Percentiles rank a stretch among this genome's conserved stretches.
Conservation (phyloP, 2,888 invertebrate genomes). For the Sclerodermus sp. region DNA sequence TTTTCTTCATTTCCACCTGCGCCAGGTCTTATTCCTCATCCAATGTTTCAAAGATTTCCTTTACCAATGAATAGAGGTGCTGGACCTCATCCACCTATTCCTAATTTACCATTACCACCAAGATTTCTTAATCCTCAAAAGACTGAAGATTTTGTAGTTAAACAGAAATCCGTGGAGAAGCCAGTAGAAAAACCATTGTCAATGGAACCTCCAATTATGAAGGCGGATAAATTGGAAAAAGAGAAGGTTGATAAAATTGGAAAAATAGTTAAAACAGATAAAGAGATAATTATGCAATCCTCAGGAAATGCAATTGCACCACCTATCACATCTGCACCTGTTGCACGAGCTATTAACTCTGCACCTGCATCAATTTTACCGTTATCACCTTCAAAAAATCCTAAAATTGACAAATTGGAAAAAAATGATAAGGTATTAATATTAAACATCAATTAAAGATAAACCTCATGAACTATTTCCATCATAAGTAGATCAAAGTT, state of each 20-base stretch:
- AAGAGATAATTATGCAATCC: slow-evolving; percentile 28
- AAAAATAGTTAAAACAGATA: slow-evolving; percentile 39
- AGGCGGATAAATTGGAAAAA: slow-evolving; percentile 52
- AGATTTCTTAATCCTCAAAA: slow-evolving; percentile 63
- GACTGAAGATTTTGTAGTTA: slow-evolving; percentile 58
- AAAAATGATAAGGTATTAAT: slow-evolving; percentile 38
- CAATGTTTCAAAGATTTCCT: slow-evolving; percentile 59
- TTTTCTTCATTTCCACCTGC: slow-evolving; percentile 55
- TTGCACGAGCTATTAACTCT: slow-evolving; percentile 28
- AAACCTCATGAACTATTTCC: background rate
- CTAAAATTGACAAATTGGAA: slow-evolving; percentile 41
- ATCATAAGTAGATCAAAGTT: too few species aligned
- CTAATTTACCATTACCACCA: slow-evolving; percentile 62
- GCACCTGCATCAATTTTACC: slow-evolving; percentile 22
- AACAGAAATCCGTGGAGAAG: slow-evolving; percentile 61
- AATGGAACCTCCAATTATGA: slow-evolving; percentile 44
- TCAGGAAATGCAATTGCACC: slow-evolving; percentile 22
- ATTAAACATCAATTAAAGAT: background rate
- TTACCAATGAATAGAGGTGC: slow-evolving; percentile 57
- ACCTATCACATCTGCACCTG: slow-evolving; percentile 24
- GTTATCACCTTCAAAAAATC: slow-evolving; percentile 26
- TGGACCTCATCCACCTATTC: slow-evolving; percentile 65
- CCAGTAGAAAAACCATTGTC: slow-evolving; percentile 61
- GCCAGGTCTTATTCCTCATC: slow-evolving; percentile 67
- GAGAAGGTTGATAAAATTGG: slow-evolving; percentile 50